Base-by-base conservation (phyloP, 2,113 vertebrate genomes). In the Machaerirhynchus nigripectus region DNA sequence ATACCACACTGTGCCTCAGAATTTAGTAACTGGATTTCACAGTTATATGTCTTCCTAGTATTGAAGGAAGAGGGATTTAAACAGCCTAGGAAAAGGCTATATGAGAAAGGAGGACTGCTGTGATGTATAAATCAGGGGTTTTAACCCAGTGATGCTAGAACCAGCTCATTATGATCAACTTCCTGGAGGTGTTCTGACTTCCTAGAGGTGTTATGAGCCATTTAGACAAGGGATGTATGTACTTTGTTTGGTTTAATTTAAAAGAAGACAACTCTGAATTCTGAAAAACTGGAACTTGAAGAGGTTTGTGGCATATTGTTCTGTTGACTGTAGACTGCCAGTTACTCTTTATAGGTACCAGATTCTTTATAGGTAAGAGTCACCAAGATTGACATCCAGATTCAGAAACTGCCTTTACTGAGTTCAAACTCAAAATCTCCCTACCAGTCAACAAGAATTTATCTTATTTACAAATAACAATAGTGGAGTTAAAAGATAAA, bases 1-100 rank as follows among this genome's bases (percentile, higher is more conserved):
- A 82, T 96, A 93, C 65, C 91, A 96, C 87, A 93, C 87, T 80
- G 78, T 95, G 92, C 46, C 80, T 56, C 73, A 94, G 55, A 96
- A 87, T 93, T 76, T 87, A 94, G 84, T 91, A 95, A 79, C 65
- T 31, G 53, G 74, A 44, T 47, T 84, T 67, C 70, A 77, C 31
- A 40, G 65, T 86, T 95, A 78, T 63, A 20, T 22, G 24, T 84
- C 65, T 94, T 91, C 75, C 26, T 68, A 80, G 60, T 52, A 40
- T 68, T 90, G 60, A 77, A 56, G 21, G 9, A 86, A 46, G 53
- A 79, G n/a, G 30, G 53, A 94, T 95, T 93, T 93, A 92, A 93
- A 61, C 15, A 87, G 49, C 52, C 64, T 79, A 83, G 56, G 18
- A 94, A 81, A 33, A 85, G 37, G 47, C 74, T 91, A 52, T 46